These are phyloP conservation scores for Leptobrachium ailaonicum DNA, from an alignment of 2,113 vertebrate species.

Conservation along the genomic window DNA sequence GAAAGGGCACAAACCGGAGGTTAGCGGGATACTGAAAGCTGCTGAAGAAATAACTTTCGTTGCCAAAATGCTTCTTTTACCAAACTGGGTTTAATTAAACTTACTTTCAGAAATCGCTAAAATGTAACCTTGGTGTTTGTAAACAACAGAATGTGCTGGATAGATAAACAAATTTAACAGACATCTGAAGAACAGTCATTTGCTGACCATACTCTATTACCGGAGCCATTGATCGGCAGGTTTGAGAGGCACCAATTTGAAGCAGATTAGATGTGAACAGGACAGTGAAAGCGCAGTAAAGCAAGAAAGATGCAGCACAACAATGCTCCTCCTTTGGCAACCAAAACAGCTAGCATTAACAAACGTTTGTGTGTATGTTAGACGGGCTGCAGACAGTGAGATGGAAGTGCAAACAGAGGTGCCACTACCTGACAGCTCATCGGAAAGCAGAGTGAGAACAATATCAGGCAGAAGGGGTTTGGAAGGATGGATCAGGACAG, in stretches of 20 bases:
- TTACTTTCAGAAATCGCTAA: too few relatives aligned
- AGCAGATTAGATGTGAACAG: background rate
- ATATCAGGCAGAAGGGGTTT: conserved; percentile 98
- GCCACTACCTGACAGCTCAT: conserved; percentile 99
- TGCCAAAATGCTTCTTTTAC: too few relatives aligned
- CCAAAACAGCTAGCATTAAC: background rate
- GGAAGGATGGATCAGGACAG: conserved; percentile 98
- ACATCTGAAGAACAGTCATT: too few relatives aligned
- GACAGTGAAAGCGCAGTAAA: conserved; percentile 13
- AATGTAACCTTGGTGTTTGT: too few relatives aligned
- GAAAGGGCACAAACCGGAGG: too few relatives aligned
- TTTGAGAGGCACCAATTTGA: conserved; percentile 33
- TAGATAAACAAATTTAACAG: too few relatives aligned
- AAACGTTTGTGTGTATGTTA: background rate
- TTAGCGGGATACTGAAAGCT: too few relatives aligned
- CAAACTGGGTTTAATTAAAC: too few relatives aligned
- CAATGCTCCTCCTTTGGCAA: background rate
- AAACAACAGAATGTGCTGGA: too few relatives aligned
- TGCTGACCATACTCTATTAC: too few relatives aligned
- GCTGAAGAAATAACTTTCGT: too few relatives aligned
- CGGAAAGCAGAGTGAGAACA: conserved; percentile 97
- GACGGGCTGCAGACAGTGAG: conserved; percentile 38
- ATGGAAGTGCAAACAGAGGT: conserved; percentile 83
- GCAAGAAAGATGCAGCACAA: background rate
- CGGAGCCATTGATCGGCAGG: too few relatives aligned